Evolutionary conservation across 2,113 vertebrate genomes (phyloP), one percentile per base, ranked within the genome.

Genomic region (Sebastes fasciatus): DNA sequence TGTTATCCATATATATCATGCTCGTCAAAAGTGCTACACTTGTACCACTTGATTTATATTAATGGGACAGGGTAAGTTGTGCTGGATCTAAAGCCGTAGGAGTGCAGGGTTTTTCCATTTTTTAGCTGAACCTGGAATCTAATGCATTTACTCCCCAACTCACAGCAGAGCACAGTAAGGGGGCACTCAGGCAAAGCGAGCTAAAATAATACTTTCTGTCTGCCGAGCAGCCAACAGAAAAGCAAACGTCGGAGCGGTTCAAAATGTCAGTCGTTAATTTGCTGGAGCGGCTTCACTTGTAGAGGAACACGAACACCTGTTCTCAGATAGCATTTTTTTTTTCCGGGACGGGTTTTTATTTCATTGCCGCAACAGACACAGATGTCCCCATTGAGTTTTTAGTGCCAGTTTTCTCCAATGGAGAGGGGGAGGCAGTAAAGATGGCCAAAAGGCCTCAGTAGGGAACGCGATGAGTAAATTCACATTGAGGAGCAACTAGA

Each of bases 321-420:
- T 94, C 82, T 77, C 72, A 23, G 74, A 92, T 79, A 26, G 89
- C 55, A 83, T 91, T 85, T 86, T 74, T 46, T 45, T 77, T 67
- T 74, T 23, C 1, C 1, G 54, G 69, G 72, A 49, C 54, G n/a
- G 1, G 62, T 88, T 90, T 90, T 90, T 88, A 92, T 94, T 90
- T 92, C 66, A 86, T 85, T 86, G 86, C 80, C 42, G 63, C 87
- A 70, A 69, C 89, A 88, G 88, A 90, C 90, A 85, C 92, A 92
- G 92, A 91, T 92, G 92, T 92, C 85, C 91, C 91, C 81, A 86
- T 94, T 89, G 87, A 93, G 89, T 89, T 94, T 94, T 93, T 93
- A 93, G 85, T 93, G 85, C 68, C 86, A 91, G 84, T 83, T 90
- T 88, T 87, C 79, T 83, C 80, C 88, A 81, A 46, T 84, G 62